phyloP scores from a whole-genome alignment of 53 echinoderm and acorn worm species.

The Zoroaster sp. region DNA sequence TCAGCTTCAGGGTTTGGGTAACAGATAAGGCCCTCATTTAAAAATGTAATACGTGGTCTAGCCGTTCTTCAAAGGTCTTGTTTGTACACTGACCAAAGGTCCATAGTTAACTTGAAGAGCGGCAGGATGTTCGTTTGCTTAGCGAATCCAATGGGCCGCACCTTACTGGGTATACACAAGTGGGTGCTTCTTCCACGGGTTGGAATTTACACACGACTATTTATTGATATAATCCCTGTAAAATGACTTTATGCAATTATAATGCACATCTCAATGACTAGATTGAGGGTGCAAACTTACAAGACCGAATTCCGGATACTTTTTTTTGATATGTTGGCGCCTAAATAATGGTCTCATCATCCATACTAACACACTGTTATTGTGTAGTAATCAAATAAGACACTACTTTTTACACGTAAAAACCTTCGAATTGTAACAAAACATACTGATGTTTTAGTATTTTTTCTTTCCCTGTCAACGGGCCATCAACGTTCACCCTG shows the following conservation, averaged over 20 bases:
- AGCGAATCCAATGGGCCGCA: neutral
- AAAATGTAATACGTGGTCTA: neutral
- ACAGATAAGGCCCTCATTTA: neutral
- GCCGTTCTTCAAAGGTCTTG: neutral
- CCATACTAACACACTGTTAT: neutral
- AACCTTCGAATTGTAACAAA: neutral
- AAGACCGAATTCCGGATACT: neutral
- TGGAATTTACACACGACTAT: conserved; percentile 11
- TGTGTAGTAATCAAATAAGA: neutral
- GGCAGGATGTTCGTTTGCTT: neutral
- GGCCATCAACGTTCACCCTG: neutral
- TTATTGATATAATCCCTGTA: conserved; percentile 11
- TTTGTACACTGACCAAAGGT: neutral
- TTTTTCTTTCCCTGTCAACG: neutral
- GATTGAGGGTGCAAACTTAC: neutral
- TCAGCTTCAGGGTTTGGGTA: conserved; percentile 14
- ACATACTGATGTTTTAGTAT: neutral
- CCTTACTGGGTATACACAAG: neutral
- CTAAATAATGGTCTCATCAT: neutral
- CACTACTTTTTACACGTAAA: neutral
- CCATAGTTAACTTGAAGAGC: conserved; percentile 5
- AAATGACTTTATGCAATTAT: neutral
- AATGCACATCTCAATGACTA: neutral
- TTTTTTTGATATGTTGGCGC: neutral
- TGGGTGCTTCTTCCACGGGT: neutral